Conservation (phyloP, 1,140 invertebrate species). For the Propsilocerus akamusi region DNA sequence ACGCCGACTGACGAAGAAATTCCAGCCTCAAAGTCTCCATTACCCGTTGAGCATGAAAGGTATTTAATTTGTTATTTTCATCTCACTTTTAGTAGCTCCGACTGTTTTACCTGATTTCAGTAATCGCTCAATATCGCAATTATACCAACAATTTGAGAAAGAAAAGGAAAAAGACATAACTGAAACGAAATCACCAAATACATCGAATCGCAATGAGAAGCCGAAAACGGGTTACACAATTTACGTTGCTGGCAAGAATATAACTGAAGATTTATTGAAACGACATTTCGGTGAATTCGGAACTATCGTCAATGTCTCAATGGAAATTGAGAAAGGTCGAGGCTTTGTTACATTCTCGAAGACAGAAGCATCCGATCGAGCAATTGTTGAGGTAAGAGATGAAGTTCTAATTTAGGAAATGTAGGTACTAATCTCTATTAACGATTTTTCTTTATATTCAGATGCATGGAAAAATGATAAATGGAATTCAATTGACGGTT, state of each 20-base stretch:
- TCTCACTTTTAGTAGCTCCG: neutral
- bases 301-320: conserved; percentile 69
- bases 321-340: conserved; percentile 77
- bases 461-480: conserved; percentile 65
- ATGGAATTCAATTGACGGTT: conserved; percentile 55
- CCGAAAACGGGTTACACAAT: conserved; percentile 66
- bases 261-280: conserved; percentile 64
- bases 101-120: neutral
- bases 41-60: conserved; percentile 21
- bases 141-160: conserved; percentile 80
- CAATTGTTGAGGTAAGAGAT: conserved; percentile 52
- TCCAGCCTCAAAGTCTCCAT: conserved; percentile 24
- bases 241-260: conserved; percentile 63
- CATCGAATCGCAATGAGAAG: conserved; percentile 30
- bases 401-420: too few species aligned
- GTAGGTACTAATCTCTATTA: conserved; percentile 6
- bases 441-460: too few species aligned
- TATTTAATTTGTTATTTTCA: neutral
- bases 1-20: conserved; percentile 34
- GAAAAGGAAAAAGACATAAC: conserved; percentile 35
- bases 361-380: conserved; percentile 64
- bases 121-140: conserved; percentile 36
- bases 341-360: conserved; percentile 90
- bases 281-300: conserved; percentile 63
- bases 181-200: conserved; percentile 28